A percentile compares a stretch with the other conserved stretches of the same genome.
phyloP scores from a whole-genome alignment of 2,888 invertebrate genomes.

The Leistus spinibarbis region DNA sequence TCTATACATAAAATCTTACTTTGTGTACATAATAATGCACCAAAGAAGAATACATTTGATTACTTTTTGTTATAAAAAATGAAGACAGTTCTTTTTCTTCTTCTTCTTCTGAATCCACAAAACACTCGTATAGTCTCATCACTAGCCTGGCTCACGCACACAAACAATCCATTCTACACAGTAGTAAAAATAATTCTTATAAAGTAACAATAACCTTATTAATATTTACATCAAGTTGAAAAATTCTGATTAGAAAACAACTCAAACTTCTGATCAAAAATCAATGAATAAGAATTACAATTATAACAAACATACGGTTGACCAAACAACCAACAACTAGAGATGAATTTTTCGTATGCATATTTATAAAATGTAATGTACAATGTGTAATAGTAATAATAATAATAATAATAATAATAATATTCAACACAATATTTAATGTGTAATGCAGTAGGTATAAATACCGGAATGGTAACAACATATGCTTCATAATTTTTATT shows the following conservation, averaged over 20 bases:
- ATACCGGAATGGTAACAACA: conserved; percentile 25
- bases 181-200: conserved; percentile 19
- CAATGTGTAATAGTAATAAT: conserved; percentile 8
- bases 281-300: background rate
- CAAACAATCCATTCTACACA: background rate
- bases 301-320: conserved; percentile 33
- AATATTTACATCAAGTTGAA: conserved; percentile 31
- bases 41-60: conserved; percentile 25
- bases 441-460: conserved; percentile 2
- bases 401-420: conserved; percentile 11
- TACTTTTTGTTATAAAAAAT: conserved; percentile 19
- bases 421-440: conserved; percentile 5
- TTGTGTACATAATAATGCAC: conserved; percentile 8
- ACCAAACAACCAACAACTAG: conserved; percentile 30
- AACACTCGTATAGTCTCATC: conserved; percentile 13
- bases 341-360: conserved; percentile 19
- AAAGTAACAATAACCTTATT: conserved; percentile 20
- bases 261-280: background rate
- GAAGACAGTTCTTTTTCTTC: conserved; percentile 14
- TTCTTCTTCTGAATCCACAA: conserved; percentile 32
- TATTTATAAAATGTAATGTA: conserved; percentile 12
- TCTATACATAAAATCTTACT: background rate
- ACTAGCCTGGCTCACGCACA: conserved; percentile 2
- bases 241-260: conserved; percentile 14
- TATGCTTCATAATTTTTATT: background rate